These are phyloP conservation scores for Paratrypauchen microcephalus DNA, from an alignment of 2,797 vertebrate species.

Conservation along the genomic window DNA sequence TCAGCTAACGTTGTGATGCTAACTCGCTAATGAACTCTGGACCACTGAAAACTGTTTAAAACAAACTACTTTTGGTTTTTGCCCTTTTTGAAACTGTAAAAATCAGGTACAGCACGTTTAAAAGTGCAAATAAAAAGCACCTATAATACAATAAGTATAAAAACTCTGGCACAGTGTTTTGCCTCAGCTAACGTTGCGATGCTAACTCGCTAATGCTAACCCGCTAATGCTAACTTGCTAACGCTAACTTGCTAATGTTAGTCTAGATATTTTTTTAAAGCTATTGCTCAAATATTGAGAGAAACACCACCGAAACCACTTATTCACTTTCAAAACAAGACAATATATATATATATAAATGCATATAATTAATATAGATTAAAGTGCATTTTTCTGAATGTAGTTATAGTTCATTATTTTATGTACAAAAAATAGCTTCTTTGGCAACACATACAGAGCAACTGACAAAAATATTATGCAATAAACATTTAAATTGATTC, in stretches of 20 bases:
- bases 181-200: constrained; percentile 42
- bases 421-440: constrained; percentile 8
- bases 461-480: not conserved
- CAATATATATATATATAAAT: constrained; percentile 10
- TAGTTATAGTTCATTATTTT: not conserved
- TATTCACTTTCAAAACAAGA: constrained; percentile 2
- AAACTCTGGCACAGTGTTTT: constrained; percentile 47
- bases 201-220: constrained; percentile 21
- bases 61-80: too few species aligned
- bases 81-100: too few species aligned
- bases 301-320: constrained; percentile 40
- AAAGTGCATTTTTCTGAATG: constrained; percentile 44
- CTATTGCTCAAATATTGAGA: constrained; percentile 53
- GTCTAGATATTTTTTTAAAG: constrained; percentile 17
- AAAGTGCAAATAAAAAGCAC: constrained; percentile 42
- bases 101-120: not conserved
- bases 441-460: not conserved
- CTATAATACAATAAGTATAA: not conserved
- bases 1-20: constrained; percentile 36
- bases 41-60: too few species aligned
- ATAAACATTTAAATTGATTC: not conserved
- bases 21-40: constrained; percentile 9
- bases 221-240: constrained; percentile 8
- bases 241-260: constrained; percentile 10
- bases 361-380: constrained; percentile 19